phyloP scores from a whole-genome alignment of 2,113 vertebrate genomes.

The Micronycteris hirsuta region DNA sequence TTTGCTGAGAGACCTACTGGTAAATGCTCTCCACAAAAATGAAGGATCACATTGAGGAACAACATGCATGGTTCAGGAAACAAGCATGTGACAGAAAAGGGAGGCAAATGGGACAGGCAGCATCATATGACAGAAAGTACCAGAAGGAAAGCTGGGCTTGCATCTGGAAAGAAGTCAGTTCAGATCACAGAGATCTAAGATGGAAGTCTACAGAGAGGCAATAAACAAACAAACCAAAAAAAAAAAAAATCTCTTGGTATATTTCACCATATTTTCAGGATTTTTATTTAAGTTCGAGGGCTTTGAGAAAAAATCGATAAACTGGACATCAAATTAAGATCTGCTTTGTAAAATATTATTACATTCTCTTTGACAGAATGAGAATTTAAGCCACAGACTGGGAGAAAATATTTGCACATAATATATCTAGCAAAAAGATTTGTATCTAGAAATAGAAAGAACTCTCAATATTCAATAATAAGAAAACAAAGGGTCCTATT shows the following conservation, averaged over 20 bases:
- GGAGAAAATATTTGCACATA: neutral
- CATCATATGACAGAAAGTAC: neutral
- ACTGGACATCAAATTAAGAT: neutral
- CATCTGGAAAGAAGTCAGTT: neutral
- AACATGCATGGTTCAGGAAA: neutral
- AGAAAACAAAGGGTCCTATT: neutral
- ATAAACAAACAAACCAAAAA: neutral
- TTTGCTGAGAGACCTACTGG: neutral
- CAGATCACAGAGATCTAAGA: neutral
- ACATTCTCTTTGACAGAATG: neutral
- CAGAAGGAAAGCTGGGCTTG: neutral
- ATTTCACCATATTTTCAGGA: neutral
- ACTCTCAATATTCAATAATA: neutral
- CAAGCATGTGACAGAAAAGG: neutral
- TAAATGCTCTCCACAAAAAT: neutral
- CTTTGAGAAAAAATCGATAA: neutral
- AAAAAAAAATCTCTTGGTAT: neutral
- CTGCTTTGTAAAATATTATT: neutral
- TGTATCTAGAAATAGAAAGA: neutral
- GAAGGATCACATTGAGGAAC: neutral
- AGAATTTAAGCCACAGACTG: neutral
- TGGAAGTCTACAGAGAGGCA: neutral
- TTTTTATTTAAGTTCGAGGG: neutral
- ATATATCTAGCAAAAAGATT: neutral
- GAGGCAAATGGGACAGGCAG: neutral